A percentile compares a stretch with the other conserved stretches of the same genome.
Conservation (phyloP, 2,888 invertebrate species). For the Melanostoma scalare region DNA sequence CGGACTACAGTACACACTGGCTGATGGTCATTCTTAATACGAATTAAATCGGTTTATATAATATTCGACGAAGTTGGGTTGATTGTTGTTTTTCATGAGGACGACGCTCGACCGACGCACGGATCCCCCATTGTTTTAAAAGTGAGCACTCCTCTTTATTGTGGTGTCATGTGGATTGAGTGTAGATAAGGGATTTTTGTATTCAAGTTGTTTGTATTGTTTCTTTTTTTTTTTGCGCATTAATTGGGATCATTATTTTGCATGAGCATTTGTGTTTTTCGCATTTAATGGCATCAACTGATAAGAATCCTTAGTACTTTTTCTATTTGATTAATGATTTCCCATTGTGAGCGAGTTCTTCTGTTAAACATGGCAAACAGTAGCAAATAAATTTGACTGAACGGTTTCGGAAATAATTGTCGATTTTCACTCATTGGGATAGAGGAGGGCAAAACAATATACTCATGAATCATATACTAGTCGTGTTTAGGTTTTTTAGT, state of each 20-base stretch:
- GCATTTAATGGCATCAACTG: constrained; percentile 7
- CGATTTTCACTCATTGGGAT: too few species aligned
- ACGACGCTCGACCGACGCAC: not conserved
- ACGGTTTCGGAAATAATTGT: too few species aligned
- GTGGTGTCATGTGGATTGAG: constrained; percentile 26
- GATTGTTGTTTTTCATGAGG: constrained; percentile 2
- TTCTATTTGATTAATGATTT: constrained; percentile 22
- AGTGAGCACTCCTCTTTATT: not conserved
- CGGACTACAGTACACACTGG: constrained; percentile 7
- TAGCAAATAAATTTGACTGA: too few species aligned
- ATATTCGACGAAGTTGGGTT: constrained; percentile 6
- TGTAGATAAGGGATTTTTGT: constrained; percentile 36
- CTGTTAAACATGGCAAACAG: constrained; percentile 1
- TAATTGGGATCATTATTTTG: constrained; percentile 39
- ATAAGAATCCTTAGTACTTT: constrained; percentile 17
- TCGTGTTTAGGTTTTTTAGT: too few species aligned
- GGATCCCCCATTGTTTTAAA: constrained; percentile 1
- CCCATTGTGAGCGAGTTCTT: not conserved
- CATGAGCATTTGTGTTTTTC: constrained; percentile 23
- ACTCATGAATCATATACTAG: too few species aligned
- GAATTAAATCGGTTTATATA: constrained; percentile 24
- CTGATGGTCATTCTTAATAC: constrained; percentile 23
- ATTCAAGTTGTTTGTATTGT: constrained; percentile 31
- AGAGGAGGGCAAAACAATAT: too few species aligned
- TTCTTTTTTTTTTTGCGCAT: constrained; percentile 6